phyloP scores from a whole-genome alignment of 2,797 vertebrate genomes.

The Sarcoramphus papa region DNA sequence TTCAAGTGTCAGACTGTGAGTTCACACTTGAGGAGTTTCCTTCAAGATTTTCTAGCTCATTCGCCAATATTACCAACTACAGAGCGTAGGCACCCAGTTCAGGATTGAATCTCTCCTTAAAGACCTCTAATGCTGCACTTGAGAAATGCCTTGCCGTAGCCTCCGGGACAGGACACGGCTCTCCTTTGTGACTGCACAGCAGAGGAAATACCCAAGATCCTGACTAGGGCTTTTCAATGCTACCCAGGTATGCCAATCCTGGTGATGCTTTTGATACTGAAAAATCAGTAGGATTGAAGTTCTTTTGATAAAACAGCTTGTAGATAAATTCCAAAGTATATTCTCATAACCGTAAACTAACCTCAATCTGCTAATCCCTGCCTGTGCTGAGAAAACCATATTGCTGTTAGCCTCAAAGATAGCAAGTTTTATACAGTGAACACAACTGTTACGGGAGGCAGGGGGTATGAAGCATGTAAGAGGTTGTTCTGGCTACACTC shows the following conservation, averaged over 20 bases:
- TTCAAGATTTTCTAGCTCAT: neutral
- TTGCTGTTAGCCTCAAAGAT: neutral
- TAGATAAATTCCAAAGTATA: neutral
- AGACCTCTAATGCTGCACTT: neutral
- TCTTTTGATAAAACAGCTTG: neutral
- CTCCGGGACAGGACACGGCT: neutral
- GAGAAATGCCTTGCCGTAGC: neutral
- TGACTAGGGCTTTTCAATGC: neutral
- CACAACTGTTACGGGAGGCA: neutral
- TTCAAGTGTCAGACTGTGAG: neutral
- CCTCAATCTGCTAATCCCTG: neutral
- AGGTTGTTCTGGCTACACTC: neutral
- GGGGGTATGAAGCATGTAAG: rapidly evolving
- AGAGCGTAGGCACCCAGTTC: neutral
- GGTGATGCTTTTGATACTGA: neutral
- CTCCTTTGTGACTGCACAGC: neutral
- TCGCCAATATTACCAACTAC: neutral
- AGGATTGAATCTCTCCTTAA: neutral
- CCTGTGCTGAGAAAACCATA: neutral
- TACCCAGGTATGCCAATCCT: neutral
- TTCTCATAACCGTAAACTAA: neutral
- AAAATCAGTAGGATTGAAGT: neutral
- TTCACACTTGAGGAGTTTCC: neutral
- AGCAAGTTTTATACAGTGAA: neutral
- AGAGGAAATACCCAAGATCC: neutral